A percentile compares a stretch with the other conserved stretches of the same genome.
phyloP scores from a whole-genome alignment of 1,140 invertebrate species.

The Dendrolimus punctatus region DNA sequence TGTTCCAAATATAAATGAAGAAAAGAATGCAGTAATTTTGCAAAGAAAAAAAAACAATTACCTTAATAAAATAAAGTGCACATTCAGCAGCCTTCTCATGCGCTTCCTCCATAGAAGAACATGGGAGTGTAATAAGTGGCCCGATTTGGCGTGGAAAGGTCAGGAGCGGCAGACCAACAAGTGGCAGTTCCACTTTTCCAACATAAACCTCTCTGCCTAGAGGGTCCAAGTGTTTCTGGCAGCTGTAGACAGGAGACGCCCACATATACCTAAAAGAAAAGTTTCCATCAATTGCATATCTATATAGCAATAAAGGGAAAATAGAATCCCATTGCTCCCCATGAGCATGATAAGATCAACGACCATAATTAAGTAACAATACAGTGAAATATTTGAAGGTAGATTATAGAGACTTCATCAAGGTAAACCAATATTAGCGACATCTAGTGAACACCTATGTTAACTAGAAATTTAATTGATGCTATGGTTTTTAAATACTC shows the following conservation, averaged over 20 bases:
- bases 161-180: conserved; percentile 38
- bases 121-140: conserved; percentile 31
- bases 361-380: too few relatives aligned
- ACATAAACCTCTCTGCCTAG: conserved; percentile 38
- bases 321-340: not conserved
- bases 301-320: not conserved
- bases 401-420: too few relatives aligned
- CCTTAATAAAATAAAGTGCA: conserved; percentile 43
- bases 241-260: conserved; percentile 38
- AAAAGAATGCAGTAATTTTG: too few relatives aligned
- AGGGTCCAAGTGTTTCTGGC: conserved; percentile 32
- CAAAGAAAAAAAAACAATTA: too few relatives aligned
- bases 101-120: conserved; percentile 37
- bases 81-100: conserved; percentile 45
- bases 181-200: conserved; percentile 36
- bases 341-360: too few relatives aligned
- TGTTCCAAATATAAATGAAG: too few relatives aligned
- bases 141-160: conserved; percentile 27
- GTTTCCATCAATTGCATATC: not conserved
- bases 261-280: conserved; percentile 45
- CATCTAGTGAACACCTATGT: too few relatives aligned
- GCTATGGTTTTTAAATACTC: not conserved
- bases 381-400: too few relatives aligned
- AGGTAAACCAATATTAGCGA: too few relatives aligned
- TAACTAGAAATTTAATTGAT: not conserved